Conservation (phyloP, 2,888 invertebrate species). For the Melinaea menophilus region DNA sequence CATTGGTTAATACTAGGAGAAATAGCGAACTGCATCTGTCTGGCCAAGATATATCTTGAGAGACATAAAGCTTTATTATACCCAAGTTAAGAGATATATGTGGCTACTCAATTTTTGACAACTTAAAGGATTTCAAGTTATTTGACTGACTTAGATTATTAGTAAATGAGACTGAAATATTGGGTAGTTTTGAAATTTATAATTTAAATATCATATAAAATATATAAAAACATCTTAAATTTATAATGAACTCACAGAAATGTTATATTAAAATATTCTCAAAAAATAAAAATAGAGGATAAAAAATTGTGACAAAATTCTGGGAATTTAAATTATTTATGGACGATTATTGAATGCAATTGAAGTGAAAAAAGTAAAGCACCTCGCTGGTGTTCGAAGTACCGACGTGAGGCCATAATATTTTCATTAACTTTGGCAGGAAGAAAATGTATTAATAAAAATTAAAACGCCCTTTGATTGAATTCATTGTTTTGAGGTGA, state of each 20-base stretch:
- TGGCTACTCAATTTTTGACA: not conserved
- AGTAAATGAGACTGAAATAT: too few species aligned
- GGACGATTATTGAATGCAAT: constrained; percentile 57
- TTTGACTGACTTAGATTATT: not conserved
- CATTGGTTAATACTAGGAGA: not conserved
- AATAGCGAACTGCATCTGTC: not conserved
- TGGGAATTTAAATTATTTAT: constrained; percentile 60
- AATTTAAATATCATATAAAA: too few species aligned
- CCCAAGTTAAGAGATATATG: constrained; percentile 8
- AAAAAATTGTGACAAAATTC: constrained; percentile 44
- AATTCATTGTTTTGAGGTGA: too few species aligned
- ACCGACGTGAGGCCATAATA: constrained; percentile 26
- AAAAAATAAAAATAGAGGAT: not conserved
- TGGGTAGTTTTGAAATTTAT: too few species aligned
- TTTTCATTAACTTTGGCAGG: constrained; percentile 14
- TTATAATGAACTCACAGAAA: too few species aligned
- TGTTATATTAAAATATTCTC: too few species aligned
- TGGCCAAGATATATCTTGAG: not conserved
- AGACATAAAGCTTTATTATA: constrained; percentile 10
- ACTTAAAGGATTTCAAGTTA: not conserved
- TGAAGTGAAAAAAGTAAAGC: constrained; percentile 39
- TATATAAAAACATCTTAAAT: too few species aligned
- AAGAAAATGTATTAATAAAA: too few species aligned
- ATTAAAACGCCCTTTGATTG: too few species aligned
- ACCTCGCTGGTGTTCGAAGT: constrained; percentile 20